Evolutionary conservation across 2,888 invertebrate species (phyloP), one percentile per base, ranked within the genome.

Genomic region (Plusia festucae): DNA sequence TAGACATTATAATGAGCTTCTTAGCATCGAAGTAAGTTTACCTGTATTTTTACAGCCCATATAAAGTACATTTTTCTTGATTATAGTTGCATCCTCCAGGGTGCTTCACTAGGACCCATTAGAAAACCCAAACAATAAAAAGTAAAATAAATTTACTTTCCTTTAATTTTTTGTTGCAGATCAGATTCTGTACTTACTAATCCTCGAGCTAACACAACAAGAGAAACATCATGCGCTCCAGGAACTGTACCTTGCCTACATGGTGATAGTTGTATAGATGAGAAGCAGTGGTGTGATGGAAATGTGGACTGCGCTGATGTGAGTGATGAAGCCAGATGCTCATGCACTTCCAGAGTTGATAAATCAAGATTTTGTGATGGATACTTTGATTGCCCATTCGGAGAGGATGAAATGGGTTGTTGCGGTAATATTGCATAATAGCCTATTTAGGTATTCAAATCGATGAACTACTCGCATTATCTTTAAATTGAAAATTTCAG

Each of bases 401-500:
- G 97, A 20, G 97, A 97, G 92, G 98, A 98, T 82, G 98, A 98
- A 92, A 91, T 97, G 81, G 97, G 96, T 20, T 98, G 98, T 86
- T 96, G 96, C 84, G 97, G 98, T 97, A 92, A 92, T 46, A 16
- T n/a, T n/a, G n/a, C 7, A 27, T 27, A 30, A 30, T n/a, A n/a
- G n/a, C n/a, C 9, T 30, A 9, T 9, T 9, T 30, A 30, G 9
- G 2, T 30, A 30, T 30, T 7, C 30, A 9, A 30, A 30, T 9
- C 30, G 9, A 30, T 9, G 7, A 40, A 40, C n/a, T 40, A 40
- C 40, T 40, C 4, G 0, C n/a, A n/a, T 40, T n/a, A 0, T 40
- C 2, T 30, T 3, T 24, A 24, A 24, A 24, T 24, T 3, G 5
- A 24, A 24, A 24, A 24, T n/a, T n/a, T n/a, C n/a, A n/a, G n/a